Conservation (phyloP, 1,140 invertebrate species). For the Leucophenga varia region DNA sequence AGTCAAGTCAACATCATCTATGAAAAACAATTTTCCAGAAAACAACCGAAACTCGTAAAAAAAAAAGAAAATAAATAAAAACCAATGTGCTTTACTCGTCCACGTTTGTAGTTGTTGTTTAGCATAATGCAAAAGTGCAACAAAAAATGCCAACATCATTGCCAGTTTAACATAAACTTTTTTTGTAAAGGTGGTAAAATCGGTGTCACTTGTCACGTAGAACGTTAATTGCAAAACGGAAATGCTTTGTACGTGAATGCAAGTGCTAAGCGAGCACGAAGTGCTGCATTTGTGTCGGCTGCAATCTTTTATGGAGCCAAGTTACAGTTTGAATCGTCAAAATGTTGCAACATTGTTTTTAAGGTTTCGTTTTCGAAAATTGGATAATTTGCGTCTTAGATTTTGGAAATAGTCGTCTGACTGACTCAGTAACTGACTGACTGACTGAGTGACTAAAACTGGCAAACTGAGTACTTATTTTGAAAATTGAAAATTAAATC, state of each 20-base stretch:
- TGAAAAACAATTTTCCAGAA: slow-evolving; percentile 26
- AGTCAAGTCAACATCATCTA: slow-evolving; percentile 14
- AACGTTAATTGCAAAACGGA: slow-evolving; percentile 54
- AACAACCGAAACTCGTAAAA: slow-evolving; percentile 2
- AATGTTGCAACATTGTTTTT: slow-evolving; percentile 34
- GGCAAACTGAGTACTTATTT: too few relatives aligned
- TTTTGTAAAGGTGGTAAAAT: slow-evolving; percentile 52
- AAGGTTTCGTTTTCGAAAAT: slow-evolving; percentile 16
- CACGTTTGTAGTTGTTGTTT: too few relatives aligned
- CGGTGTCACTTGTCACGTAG: slow-evolving; percentile 56
- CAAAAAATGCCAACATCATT: slow-evolving; percentile 19
- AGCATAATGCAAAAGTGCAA: slow-evolving; percentile 10
- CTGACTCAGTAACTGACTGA: too few relatives aligned
- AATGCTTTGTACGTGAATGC: too few relatives aligned
- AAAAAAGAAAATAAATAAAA: slow-evolving; percentile 3
- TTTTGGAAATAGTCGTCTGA: too few relatives aligned
- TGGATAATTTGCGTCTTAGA: slow-evolving; percentile 44
- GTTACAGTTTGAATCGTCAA: slow-evolving; percentile 30
- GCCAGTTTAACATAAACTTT: too few relatives aligned
- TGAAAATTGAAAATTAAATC: slow-evolving; percentile 51
- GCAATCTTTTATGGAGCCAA: background rate
- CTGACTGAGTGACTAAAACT: too few relatives aligned
- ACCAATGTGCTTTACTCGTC: too few relatives aligned
- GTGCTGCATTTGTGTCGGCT: slow-evolving; percentile 16
- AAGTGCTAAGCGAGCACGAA: too few relatives aligned